phyloP scores from a whole-genome alignment of 2,888 invertebrate species.

The Drepana falcataria region DNA sequence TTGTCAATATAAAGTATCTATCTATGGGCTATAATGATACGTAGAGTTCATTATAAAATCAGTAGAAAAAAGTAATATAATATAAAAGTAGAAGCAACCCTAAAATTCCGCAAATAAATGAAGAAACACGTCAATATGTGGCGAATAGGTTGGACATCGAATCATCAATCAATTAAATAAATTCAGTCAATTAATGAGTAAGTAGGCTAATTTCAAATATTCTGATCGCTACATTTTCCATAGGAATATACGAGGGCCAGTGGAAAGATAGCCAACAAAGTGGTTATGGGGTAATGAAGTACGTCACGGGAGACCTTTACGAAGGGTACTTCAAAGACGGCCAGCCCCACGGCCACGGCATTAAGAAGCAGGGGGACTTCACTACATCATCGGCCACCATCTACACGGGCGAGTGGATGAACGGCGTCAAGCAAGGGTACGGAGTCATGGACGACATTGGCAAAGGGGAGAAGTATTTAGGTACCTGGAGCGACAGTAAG shows the following conservation, averaged over 20 bases:
- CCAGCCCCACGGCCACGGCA: conserved; percentile 90
- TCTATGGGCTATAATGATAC: too few species aligned
- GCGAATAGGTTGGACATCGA: too few species aligned
- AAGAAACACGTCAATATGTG: too few species aligned
- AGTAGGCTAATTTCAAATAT: too few species aligned
- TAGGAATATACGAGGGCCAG: conserved; percentile 86
- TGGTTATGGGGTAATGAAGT: conserved; percentile 88
- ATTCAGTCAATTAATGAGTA: too few species aligned
- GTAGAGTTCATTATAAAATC: too few species aligned
- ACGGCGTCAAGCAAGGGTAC: conserved; percentile 89
- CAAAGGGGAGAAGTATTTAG: conserved; percentile 93
- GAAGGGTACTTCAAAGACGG: conserved; percentile 93
- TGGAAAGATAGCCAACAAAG: conserved; percentile 91
- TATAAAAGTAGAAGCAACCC: too few species aligned
- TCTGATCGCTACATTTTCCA: background rate
- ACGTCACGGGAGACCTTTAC: conserved; percentile 87
- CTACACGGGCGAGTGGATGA: conserved; percentile 93
- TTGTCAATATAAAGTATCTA: too few species aligned
- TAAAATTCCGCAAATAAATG: too few species aligned
- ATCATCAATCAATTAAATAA: too few species aligned
- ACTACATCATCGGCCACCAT: conserved; percentile 85
- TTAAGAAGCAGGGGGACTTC: conserved; percentile 87
- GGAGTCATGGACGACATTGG: conserved; percentile 93
- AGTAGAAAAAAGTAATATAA: too few species aligned
- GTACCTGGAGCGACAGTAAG: conserved; percentile 91